These are phyloP conservation scores for Scomber scombrus DNA, from an alignment of 2,113 vertebrate genomes.

Conservation along the genomic window DNA sequence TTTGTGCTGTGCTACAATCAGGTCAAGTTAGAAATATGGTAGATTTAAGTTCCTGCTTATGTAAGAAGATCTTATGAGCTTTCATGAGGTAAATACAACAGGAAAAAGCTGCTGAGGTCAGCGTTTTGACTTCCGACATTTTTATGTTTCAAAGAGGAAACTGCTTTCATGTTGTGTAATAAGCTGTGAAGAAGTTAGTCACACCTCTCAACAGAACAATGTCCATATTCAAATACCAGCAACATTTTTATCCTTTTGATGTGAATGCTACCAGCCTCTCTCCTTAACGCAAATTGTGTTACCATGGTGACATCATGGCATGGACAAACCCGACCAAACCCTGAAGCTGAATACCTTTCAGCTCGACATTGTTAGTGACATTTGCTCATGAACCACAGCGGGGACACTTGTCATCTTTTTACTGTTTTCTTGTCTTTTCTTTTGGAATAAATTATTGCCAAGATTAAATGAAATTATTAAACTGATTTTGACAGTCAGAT, in stretches of 20 bases:
- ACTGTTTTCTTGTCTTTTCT: not conserved
- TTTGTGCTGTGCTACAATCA: not conserved
- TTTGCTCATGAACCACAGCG: slow-evolving; percentile 6
- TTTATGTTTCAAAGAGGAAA: too few species aligned
- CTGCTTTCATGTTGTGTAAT: too few species aligned
- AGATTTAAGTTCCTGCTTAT: not conserved
- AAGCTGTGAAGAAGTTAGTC: too few species aligned
- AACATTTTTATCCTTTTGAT: too few species aligned
- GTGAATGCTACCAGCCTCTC: too few species aligned
- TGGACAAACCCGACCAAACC: not conserved
- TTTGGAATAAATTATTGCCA: slow-evolving; percentile 45
- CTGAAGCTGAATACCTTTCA: too few species aligned
- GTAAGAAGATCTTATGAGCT: not conserved
- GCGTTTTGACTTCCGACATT: too few species aligned
- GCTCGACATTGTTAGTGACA: not conserved
- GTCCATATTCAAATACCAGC: too few species aligned
- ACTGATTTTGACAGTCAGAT: not conserved
- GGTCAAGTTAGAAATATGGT: not conserved
- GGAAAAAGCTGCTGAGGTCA: not conserved
- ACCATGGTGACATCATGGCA: not conserved
- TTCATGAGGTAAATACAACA: too few species aligned
- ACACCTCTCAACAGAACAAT: too few species aligned
- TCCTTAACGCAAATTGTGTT: not conserved
- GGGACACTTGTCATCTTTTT: not conserved
- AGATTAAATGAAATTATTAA: not conserved